Conservation (phyloP, 2,888 invertebrate species). For the Philaethria dido region DNA sequence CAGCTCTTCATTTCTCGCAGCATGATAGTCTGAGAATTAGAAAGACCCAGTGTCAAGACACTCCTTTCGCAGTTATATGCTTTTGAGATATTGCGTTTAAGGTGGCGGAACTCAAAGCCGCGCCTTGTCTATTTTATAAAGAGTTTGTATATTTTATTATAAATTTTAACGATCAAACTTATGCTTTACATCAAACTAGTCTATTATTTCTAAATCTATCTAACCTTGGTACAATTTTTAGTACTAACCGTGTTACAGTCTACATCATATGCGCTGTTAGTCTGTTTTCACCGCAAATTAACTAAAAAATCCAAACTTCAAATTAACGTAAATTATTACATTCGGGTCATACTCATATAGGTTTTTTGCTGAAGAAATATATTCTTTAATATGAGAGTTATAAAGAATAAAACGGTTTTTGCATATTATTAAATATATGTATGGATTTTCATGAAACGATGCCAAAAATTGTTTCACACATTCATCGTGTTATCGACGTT, state of each 20-base stretch:
- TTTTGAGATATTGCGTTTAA: no score
- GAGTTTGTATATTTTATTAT: neutral
- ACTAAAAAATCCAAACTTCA: conserved; percentile 3
- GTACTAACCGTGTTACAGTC: conserved; percentile 4
- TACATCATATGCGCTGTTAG: conserved; percentile 7
- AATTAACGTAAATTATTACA: conserved; percentile 33
- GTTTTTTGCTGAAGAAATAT: neutral
- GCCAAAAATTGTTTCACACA: conserved; percentile 27
- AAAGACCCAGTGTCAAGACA: no score
- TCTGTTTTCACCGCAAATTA: conserved; percentile 13
- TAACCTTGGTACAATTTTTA: conserved; percentile 18
- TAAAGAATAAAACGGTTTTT: neutral
- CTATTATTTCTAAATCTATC: neutral
- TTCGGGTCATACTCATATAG: conserved; percentile 14
- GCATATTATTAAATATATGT: neutral
- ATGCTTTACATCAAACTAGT: neutral
- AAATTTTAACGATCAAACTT: neutral
- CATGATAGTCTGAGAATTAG: no score
- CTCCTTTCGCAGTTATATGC: no score
- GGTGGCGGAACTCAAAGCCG: no score
- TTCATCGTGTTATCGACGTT: conserved; percentile 27
- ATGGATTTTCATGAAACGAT: conserved; percentile 26
- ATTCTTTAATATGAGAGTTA: neutral
- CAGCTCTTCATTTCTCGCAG: no score
- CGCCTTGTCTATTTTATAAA: no score